A percentile compares a stretch with the other conserved stretches of the same genome.
These are phyloP conservation scores for Seriola rivoliana DNA, from an alignment of 2,113 vertebrate genomes.

Conservation along the genomic window DNA sequence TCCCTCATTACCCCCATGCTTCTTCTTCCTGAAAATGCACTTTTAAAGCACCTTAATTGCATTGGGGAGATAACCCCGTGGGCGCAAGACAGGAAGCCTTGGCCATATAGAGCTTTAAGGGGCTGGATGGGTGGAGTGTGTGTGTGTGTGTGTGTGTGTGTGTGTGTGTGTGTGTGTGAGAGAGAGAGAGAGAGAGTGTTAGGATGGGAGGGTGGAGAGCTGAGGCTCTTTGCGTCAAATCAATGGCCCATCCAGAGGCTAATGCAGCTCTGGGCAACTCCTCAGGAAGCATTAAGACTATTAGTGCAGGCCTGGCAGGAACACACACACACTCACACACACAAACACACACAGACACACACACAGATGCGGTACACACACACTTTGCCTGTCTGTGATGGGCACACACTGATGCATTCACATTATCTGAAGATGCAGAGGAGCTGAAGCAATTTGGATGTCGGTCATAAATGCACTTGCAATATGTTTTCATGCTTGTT, in stretches of 20 bases:
- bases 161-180: conserved; percentile 28
- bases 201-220: conserved; percentile 46
- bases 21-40: conserved; percentile 98
- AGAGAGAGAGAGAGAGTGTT: neutral
- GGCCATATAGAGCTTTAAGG: conserved; percentile 86
- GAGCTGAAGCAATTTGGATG: conserved; percentile 34
- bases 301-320: conserved; percentile 94
- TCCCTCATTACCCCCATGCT: conserved; percentile 88
- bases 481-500: conserved; percentile 19
- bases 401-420: conserved; percentile 39
- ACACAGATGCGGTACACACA: conserved; percentile 22
- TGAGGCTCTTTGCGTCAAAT: conserved; percentile 93
- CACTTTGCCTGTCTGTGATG: conserved; percentile 9
- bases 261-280: conserved; percentile 96
- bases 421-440: conserved; percentile 38
- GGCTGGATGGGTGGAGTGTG: conserved; percentile 57
- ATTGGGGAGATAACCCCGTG: conserved; percentile 97
- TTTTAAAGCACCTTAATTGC: conserved; percentile 98
- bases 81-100: conserved; percentile 95
- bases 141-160: conserved; percentile 28
- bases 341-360: conserved; percentile 45
- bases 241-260: conserved; percentile 95
- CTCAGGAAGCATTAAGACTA: conserved; percentile 99
- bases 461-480: conserved; percentile 5
- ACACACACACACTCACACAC: conserved; percentile 46